phyloP scores from a whole-genome alignment of 1,140 invertebrate genomes.

The Teleogryllus occipitalis region DNA sequence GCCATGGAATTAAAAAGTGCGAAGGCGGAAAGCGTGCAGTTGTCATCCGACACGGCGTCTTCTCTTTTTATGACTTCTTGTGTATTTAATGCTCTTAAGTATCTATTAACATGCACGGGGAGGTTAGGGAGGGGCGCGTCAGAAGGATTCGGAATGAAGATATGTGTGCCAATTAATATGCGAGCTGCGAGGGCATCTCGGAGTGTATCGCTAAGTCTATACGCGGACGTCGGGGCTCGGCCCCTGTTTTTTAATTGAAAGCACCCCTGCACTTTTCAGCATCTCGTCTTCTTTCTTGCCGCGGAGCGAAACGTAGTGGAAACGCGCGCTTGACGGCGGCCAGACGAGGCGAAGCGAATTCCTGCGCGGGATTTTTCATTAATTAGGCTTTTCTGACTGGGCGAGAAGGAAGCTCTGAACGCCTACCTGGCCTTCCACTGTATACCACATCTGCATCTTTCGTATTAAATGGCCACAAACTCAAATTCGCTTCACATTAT shows the following conservation, averaged over 20 bases:
- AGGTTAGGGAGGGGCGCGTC: background rate
- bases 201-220: background rate
- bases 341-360: background rate
- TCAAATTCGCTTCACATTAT: too few relatives aligned
- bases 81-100: slow-evolving; percentile 5
- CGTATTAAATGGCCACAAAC: too few relatives aligned
- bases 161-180: slow-evolving; percentile 1
- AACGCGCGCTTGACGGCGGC: too few relatives aligned
- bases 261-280: background rate
- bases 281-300: background rate
- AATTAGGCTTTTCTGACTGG: background rate
- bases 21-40: background rate
- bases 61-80: background rate
- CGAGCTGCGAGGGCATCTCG: background rate
- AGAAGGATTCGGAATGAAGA: background rate
- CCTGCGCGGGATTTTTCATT: background rate
- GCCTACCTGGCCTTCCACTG: background rate
- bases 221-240: background rate
- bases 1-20: background rate
- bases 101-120: background rate
- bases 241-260: background rate
- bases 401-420: too few relatives aligned
- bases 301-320: background rate
- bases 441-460: too few relatives aligned
- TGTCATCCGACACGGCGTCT: background rate